Percentiles rank a stretch among this genome's conserved stretches.
These are phyloP conservation scores for Cephus rjabovi DNA, from an alignment of 2,888 invertebrate species.

Conservation along the genomic window DNA sequence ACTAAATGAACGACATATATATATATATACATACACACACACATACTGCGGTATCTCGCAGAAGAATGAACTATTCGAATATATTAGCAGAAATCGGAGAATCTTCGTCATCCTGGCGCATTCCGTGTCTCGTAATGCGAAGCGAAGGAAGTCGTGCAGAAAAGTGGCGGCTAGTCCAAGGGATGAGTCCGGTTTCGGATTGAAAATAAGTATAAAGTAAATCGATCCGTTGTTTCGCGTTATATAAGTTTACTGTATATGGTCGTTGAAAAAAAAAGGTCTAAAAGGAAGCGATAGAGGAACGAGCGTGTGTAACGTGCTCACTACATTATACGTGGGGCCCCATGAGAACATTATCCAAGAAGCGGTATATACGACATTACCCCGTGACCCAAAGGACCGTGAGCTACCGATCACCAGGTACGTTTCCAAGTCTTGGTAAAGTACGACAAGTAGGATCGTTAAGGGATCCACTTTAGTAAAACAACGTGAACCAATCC, in stretches of 20 bases:
- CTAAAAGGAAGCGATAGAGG: background rate
- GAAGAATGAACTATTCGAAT: background rate
- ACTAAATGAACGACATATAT: background rate
- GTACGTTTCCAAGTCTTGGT: background rate
- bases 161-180: background rate
- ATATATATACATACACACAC: background rate
- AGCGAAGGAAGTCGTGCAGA: background rate
- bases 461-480: background rate
- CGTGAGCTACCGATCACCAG: conserved; percentile 1
- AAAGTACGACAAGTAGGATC: background rate
- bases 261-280: background rate
- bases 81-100: background rate
- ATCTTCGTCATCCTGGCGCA: background rate
- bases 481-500: background rate
- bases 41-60: background rate
- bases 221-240: background rate
- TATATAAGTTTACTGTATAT: background rate
- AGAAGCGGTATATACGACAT: background rate
- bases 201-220: background rate
- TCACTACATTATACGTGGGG: background rate
- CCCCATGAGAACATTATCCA: background rate
- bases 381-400: conserved; percentile 4
- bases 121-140: background rate
- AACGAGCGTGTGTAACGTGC: background rate
- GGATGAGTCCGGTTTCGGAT: background rate